Percentiles rank a stretch among this genome's conserved stretches.
Conservation (phyloP, 2,113 vertebrate genomes). For the Protobothrops flavoviridis region DNA sequence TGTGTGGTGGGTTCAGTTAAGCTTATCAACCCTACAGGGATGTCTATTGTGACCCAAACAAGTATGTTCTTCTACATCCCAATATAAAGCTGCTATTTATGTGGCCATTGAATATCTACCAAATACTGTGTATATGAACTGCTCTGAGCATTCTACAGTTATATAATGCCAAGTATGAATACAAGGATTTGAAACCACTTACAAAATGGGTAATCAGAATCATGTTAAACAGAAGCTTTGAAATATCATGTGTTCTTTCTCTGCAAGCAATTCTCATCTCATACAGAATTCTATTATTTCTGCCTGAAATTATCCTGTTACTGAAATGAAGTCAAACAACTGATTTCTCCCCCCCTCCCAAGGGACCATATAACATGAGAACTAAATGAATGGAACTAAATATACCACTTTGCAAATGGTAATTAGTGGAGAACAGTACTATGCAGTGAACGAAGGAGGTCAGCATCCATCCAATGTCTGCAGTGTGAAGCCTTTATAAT, state of each 20-base stretch:
- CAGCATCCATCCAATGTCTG: neutral
- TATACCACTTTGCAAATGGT: slow-evolving; percentile 1
- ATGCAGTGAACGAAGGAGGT: neutral
- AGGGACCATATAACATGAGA: slow-evolving; percentile 35
- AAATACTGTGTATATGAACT: neutral
- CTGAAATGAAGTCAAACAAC: slow-evolving; percentile 23
- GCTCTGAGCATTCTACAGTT: neutral
- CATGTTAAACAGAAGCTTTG: neutral
- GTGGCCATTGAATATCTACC: neutral
- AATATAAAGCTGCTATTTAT: neutral
- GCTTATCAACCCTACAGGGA: neutral
- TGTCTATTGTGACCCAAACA: neutral
- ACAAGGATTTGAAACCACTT: slow-evolving; percentile 25
- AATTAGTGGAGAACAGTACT: slow-evolving; percentile 42
- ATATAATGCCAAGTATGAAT: neutral
- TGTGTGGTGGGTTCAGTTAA: neutral
- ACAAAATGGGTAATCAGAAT: slow-evolving; percentile 14
- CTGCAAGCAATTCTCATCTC: slow-evolving; percentile 32
- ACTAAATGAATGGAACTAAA: slow-evolving; percentile 39
- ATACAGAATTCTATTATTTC: slow-evolving; percentile 41
- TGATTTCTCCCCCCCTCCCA: neutral
- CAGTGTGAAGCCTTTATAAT: neutral
- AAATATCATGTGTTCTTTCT: slow-evolving; percentile 16
- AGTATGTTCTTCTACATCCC: neutral
- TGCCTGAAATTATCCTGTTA: neutral